Percentiles rank a stretch among this genome's conserved stretches.
These are phyloP conservation scores for Pagrus major DNA, from an alignment of 2,113 vertebrate genomes.

Conservation along the genomic window DNA sequence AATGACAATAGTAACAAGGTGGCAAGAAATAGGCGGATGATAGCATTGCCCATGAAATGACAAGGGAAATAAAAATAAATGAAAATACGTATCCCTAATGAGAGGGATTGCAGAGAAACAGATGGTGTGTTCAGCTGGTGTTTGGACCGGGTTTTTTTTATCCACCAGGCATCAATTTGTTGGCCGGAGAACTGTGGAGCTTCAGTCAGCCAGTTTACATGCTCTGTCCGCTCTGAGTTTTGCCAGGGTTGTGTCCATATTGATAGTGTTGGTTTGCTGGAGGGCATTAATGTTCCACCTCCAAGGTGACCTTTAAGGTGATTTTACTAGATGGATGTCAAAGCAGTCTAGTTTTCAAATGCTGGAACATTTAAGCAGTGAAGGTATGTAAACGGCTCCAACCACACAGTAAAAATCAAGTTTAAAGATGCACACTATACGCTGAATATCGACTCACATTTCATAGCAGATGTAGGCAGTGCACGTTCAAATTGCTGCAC, in stretches of 20 bases:
- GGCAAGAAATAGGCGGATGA: conserved; percentile 11
- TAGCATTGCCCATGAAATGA: conserved; percentile 25
- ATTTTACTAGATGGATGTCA: conserved; percentile 1
- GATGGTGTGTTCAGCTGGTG: conserved; percentile 75
- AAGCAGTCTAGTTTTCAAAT: background rate
- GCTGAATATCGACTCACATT: background rate
- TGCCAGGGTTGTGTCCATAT: conserved; percentile 40
- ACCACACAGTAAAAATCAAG: background rate
- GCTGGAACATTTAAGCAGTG: background rate
- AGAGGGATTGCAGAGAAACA: conserved; percentile 64
- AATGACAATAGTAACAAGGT: conserved; percentile 24
- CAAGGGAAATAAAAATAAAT: conserved; percentile 57
- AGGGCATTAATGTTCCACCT: conserved; percentile 1
- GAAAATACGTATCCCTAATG: conserved; percentile 64
- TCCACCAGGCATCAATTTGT: conserved; percentile 68
- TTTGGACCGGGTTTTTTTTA: conserved; percentile 60
- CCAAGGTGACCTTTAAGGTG: background rate
- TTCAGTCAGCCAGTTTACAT: conserved; percentile 47
- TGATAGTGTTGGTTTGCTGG: conserved; percentile 22
- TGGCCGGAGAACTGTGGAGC: conserved; percentile 50
- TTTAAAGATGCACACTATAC: background rate
- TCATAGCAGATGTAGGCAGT: background rate
- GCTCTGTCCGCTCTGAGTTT: conserved; percentile 34
- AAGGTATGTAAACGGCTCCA: background rate
- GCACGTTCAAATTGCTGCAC: background rate